Percentiles rank a stretch among this genome's conserved stretches.
These are phyloP conservation scores for Tiliqua scincoides DNA, from an alignment of 2,113 vertebrate species.

Conservation along the genomic window DNA sequence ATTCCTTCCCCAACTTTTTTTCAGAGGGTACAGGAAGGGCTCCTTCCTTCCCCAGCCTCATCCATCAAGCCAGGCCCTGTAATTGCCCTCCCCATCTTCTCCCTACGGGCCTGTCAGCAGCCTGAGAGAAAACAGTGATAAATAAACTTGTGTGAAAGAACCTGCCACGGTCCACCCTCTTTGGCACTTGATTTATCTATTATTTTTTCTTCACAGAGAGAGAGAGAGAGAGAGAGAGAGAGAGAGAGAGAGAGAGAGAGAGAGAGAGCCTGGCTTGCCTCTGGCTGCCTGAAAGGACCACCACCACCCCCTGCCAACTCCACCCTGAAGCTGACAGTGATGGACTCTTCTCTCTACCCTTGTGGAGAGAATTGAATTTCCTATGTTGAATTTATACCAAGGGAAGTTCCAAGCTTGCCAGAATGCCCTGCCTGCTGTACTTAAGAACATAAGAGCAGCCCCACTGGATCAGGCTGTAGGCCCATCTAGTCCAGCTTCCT, in stretches of 20 bases:
- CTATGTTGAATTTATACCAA: not conserved
- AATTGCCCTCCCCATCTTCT: slow-evolving; percentile 41
- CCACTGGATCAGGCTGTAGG: too few species aligned
- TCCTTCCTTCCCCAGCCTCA: slow-evolving; percentile 63
- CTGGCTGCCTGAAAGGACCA: not conserved
- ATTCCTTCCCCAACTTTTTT: not conserved
- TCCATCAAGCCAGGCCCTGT: slow-evolving; percentile 62
- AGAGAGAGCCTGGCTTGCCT: not conserved
- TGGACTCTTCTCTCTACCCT: not conserved
- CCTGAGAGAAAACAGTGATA: slow-evolving; percentile 64
- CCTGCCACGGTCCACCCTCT: slow-evolving; percentile 42
- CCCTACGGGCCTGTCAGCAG: slow-evolving; percentile 40
- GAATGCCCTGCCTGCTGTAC: too few species aligned
- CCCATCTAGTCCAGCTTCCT: too few species aligned
- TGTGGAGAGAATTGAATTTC: too few species aligned
- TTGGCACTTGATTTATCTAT: slow-evolving; percentile 70
- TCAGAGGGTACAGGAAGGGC: slow-evolving; percentile 32
- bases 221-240: not conserved
- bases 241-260: too few species aligned
- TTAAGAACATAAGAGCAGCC: too few species aligned
- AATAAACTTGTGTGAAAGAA: slow-evolving; percentile 66
- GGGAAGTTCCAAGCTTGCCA: not conserved
- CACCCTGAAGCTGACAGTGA: not conserved
- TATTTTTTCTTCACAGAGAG: slow-evolving; percentile 45
- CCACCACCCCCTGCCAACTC: not conserved